A percentile compares a stretch with the other conserved stretches of the same genome.
These are phyloP conservation scores for Cladopsammia gracilis DNA, from an alignment of 64 coral and sea anemone genomes.

Conservation along the genomic window DNA sequence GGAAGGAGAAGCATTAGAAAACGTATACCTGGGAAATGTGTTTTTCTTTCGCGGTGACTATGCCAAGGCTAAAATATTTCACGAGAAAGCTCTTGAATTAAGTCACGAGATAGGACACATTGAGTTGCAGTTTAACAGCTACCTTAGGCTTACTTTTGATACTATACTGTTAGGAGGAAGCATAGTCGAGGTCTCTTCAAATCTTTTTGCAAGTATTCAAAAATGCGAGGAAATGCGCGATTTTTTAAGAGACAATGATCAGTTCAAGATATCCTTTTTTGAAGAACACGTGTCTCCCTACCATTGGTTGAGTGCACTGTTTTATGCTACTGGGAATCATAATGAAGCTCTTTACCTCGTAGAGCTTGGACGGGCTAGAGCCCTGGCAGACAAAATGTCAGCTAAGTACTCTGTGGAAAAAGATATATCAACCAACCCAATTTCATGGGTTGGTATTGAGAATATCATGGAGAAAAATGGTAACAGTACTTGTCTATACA, in stretches of 20 bases:
- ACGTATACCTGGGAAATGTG: background rate
- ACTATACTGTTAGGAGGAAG: background rate
- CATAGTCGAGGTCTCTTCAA: background rate
- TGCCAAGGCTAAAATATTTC: background rate
- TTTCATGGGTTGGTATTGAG: background rate
- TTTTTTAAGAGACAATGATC: background rate
- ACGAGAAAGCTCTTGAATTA: background rate
- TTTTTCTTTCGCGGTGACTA: background rate
- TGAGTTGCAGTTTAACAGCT: background rate
- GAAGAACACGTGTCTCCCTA: background rate
- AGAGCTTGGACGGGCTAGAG: background rate
- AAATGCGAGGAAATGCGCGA: background rate
- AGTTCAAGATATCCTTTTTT: background rate
- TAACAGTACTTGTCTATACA: background rate
- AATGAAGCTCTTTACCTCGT: background rate
- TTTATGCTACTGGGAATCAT: background rate
- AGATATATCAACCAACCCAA: background rate
- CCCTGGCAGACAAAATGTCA: background rate
- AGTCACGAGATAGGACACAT: background rate
- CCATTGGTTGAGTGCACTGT: background rate
- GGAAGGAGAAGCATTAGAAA: background rate
- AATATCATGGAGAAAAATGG: background rate
- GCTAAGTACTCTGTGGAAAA: background rate
- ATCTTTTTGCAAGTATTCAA: background rate
- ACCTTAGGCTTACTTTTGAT: too few relatives aligned